Conservation (phyloP, 2,113 vertebrate species). For the Crypturellus undulatus region DNA sequence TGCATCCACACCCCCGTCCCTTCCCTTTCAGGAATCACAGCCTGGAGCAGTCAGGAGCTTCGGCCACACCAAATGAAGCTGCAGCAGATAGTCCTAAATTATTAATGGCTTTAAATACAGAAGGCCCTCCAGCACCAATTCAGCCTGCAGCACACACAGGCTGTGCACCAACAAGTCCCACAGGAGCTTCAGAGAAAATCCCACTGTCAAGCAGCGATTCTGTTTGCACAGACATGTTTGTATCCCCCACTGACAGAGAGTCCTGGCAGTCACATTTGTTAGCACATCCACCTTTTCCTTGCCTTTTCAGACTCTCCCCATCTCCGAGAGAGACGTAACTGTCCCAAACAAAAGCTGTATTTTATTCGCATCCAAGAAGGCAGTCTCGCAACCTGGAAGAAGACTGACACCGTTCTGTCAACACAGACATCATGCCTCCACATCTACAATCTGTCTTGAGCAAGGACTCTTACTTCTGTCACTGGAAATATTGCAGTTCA, state of each 20-base stretch:
- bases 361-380: not conserved
- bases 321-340: not conserved
- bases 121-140: conserved; percentile 7
- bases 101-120: conserved; percentile 43
- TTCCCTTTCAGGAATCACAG: conserved; percentile 12
- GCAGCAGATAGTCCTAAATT: conserved; percentile 21
- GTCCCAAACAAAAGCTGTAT: not conserved
- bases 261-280: not conserved
- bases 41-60: not conserved
- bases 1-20: not conserved
- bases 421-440: not conserved
- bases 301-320: not conserved
- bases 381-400: not conserved
- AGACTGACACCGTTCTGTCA: not conserved
- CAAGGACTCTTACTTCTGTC: not conserved
- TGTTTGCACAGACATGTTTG: not conserved
- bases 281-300: not conserved
- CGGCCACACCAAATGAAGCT: not conserved
- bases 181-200: not conserved
- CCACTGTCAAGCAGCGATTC: not conserved
- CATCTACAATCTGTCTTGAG: not conserved
- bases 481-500: conserved; percentile 8
- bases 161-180: not conserved
- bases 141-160: conserved; percentile 20
- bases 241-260: not conserved